Evolutionary conservation across 2,113 vertebrate species (phyloP).

Genomic region (Elaphurus davidianus): DNA sequence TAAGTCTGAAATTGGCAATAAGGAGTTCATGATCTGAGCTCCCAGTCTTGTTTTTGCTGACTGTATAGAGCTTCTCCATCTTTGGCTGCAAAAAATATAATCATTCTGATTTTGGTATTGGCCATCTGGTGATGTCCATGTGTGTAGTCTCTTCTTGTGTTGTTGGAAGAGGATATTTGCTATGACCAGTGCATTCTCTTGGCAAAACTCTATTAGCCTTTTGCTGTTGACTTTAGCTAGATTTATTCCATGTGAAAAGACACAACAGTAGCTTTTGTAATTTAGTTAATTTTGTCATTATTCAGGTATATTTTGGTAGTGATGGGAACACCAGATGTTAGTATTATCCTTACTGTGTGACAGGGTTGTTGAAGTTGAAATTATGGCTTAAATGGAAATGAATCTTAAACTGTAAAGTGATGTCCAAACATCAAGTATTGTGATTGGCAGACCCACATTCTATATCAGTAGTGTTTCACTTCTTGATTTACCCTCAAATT

Average conservation of each 20-base stretch:
- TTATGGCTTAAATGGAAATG: not conserved
- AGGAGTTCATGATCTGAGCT: not conserved
- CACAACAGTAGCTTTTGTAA: not conserved
- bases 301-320: not conserved
- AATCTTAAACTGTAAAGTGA: not conserved
- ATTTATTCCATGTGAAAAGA: conserved; percentile 28
- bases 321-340: not conserved
- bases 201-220: not conserved
- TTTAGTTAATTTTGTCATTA: not conserved
- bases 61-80: not conserved
- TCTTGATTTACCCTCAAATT: not conserved
- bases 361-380: not conserved
- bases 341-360: not conserved
- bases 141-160: not conserved
- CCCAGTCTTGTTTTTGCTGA: not conserved
- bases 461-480: not conserved
- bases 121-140: not conserved
- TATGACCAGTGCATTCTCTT: not conserved
- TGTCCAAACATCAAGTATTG: not conserved
- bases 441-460: not conserved
- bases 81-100: not conserved
- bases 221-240: not conserved
- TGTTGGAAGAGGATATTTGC: not conserved
- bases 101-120: not conserved
- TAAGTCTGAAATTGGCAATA: not conserved